Conservation (phyloP, 2,113 vertebrate genomes). For the Cyprinus carpio region DNA sequence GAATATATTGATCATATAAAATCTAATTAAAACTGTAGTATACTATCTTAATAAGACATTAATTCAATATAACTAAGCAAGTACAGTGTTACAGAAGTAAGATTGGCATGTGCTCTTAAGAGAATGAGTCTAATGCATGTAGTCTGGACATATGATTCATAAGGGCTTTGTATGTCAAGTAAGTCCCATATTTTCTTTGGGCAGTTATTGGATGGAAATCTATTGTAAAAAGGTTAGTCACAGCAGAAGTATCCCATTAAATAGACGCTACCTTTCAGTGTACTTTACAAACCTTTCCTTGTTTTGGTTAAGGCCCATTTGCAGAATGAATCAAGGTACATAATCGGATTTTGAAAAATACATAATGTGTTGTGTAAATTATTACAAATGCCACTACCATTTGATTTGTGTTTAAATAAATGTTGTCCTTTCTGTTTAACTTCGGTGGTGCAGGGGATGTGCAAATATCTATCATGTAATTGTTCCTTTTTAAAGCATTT, state of each 20-base stretch:
- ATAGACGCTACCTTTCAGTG: neutral
- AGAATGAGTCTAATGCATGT: conserved; percentile 59
- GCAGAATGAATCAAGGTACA: neutral
- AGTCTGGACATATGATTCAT: conserved; percentile 41
- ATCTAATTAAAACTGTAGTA: neutral
- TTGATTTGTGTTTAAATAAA: conserved; percentile 38
- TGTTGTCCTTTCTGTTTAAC: conserved; percentile 48
- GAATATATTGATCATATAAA: conserved; percentile 36
- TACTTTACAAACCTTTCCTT: neutral
- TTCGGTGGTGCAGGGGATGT: conserved; percentile 49
- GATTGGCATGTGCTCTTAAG: conserved; percentile 53
- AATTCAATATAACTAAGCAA: neutral
- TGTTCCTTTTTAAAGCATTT: conserved; percentile 48
- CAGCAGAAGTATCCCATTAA: conserved; percentile 14
- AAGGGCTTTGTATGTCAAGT: conserved; percentile 58
- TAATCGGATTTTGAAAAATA: conserved; percentile 16
- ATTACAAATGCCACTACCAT: neutral
- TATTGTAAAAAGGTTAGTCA: conserved; percentile 9
- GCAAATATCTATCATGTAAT: conserved; percentile 40
- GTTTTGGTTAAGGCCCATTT: neutral
- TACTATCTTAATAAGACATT: neutral
- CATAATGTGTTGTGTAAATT: conserved; percentile 19
- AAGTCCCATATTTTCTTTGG: conserved; percentile 16
- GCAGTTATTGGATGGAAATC: conserved; percentile 15
- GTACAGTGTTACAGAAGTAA: conserved; percentile 38